Base-by-base conservation (phyloP, 2,113 vertebrate species). In the Trogon melanurus region DNA sequence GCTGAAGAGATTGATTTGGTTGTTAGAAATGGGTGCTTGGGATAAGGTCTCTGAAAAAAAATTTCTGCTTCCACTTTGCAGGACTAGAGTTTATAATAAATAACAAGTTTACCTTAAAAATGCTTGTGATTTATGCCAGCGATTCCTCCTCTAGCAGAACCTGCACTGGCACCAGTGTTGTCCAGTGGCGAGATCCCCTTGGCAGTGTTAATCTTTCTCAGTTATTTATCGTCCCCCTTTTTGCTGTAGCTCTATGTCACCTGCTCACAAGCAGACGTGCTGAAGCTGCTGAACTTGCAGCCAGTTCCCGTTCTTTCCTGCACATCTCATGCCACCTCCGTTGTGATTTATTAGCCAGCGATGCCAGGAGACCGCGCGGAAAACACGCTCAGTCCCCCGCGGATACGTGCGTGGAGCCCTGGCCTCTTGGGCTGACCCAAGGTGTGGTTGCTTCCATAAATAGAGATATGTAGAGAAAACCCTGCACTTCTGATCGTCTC, bases 321-420 rank as follows among this genome's bases (percentile, higher is more conserved):
- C 7, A 11, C 1, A 1, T 50, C 81, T 85, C 26, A 3, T 26
- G 60, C 38, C 4, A 2, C 21, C 36, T 34, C 65, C 0, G 2
- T 6, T 57, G 72, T 51, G 44, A 60, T 82, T 89, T 86, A 79
- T 41, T 18, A 25, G 72, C 5, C 5, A 7, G 58, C 3, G 54
- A 29, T 30, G 16, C 17, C 26, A 14, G 51, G 60, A 67, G 45
- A 25, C 23, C 0, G 8, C 53, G 36, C 1, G 8, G 71, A 38
- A 65, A 45, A 45, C 0, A 0, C 1, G 4, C 32, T 38, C 51
- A 7, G 5, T 71, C 45, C 8, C 51, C 75, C 45, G 54, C n/a
- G 50, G 71, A 16, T 48, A 6, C 1, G 10, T 7, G 11, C 20
- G 64, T 7, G 29, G 64, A 79, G 51, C 2, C 41, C 2, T 14